Base-by-base conservation (phyloP, 2,113 vertebrate species). In the Cottus gobio region DNA sequence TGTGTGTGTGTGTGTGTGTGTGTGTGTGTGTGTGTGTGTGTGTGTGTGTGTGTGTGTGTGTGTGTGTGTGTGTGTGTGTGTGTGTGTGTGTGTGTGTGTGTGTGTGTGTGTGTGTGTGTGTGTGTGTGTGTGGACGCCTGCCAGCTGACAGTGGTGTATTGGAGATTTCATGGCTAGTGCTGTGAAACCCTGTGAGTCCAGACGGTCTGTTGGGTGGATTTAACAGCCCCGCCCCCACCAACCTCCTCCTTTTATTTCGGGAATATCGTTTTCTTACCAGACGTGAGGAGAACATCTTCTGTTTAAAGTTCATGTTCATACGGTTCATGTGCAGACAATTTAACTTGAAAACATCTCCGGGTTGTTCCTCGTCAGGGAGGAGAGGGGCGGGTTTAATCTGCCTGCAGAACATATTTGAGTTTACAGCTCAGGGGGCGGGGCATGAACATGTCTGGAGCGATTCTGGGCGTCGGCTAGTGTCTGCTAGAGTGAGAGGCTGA, bases 111-210 rank as follows among this genome's bases (percentile, higher is more conserved):
- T 24, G 69, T 4, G 20, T 48, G 42, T 84, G 64, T 50, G 71
- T 58, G 66, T 44, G 70, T 37, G 54, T 37, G 37, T 24, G 65
- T 4, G 20, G 20, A 48, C 10, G 52, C 37, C 37, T 82, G 83
- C 80, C 77, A 91, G 80, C 75, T 86, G 85, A 91, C 85, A 48
- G 72, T 71, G 64, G 75, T 79, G 85, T 79, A 54, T 83, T 54
- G 34, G 71, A 85, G 75, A 80, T 91, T 87, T 91, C 76, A 79
- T 83, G 74, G 67, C 71, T 78, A 30, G 71, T 57, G 83, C 83
- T 18, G 80, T 77, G 87, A 87, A 82, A 65, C 70, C 64, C 63
- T 81, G 44, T 83, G 68, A 84, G 72, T 85, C 83, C 82, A 81
- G 86, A 77, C 71, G 54, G 73, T 84, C 80, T 86, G 84, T 75